These are phyloP conservation scores for Mimas tiliae DNA, from an alignment of 2,888 invertebrate genomes.

Conservation along the genomic window DNA sequence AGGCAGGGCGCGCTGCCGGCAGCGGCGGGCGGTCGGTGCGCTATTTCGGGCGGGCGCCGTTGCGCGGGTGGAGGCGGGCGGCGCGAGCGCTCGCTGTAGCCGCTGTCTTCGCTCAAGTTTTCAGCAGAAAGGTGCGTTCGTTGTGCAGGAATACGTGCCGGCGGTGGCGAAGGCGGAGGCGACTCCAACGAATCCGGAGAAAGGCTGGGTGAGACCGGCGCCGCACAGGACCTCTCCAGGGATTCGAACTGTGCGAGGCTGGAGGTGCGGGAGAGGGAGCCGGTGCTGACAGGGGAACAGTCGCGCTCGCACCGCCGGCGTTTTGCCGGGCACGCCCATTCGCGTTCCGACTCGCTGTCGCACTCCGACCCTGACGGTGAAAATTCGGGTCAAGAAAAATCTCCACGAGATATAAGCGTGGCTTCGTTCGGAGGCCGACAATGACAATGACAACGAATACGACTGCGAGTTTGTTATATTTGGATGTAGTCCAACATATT, in stretches of 20 bases:
- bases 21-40: slow-evolving; percentile 57
- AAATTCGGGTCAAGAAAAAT: slow-evolving; percentile 38
- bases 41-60: slow-evolving; percentile 68
- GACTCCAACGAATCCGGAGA: slow-evolving; percentile 81
- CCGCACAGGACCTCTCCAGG: slow-evolving; percentile 86
- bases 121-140: slow-evolving; percentile 87
- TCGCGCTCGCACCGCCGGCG: slow-evolving; percentile 87
- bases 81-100: slow-evolving; percentile 87
- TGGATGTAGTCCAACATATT: slow-evolving; percentile 65
- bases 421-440: slow-evolving; percentile 60
- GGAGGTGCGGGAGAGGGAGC: slow-evolving; percentile 90
- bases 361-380: slow-evolving; percentile 75
- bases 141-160: slow-evolving; percentile 59
- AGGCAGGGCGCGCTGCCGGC: slow-evolving; percentile 76
- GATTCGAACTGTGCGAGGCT: slow-evolving; percentile 94
- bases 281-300: slow-evolving; percentile 70
- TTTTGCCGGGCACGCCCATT: slow-evolving; percentile 90
- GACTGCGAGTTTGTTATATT: slow-evolving; percentile 57
- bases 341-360: slow-evolving; percentile 89
- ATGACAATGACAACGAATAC: slow-evolving; percentile 76
- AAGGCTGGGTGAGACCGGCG: slow-evolving; percentile 73
- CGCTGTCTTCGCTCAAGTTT: slow-evolving; percentile 92
- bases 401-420: slow-evolving; percentile 41
- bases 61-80: slow-evolving; percentile 65
- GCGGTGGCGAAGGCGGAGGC: slow-evolving; percentile 71